Conservation (phyloP, 2,113 vertebrate genomes). For the Menidia beryllina region DNA sequence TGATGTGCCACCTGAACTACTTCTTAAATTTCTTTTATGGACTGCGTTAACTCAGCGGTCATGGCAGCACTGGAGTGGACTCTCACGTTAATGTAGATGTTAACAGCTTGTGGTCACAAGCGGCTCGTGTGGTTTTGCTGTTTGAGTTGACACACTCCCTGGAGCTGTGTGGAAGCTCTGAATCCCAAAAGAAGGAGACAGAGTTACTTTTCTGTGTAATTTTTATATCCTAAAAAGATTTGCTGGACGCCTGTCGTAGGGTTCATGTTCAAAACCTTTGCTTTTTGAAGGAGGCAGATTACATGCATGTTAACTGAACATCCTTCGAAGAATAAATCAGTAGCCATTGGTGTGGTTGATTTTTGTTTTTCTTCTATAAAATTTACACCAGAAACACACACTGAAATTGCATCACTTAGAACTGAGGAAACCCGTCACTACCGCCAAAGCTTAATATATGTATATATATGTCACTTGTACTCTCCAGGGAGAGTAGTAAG, state of each 20-base stretch:
- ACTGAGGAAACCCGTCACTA: not conserved
- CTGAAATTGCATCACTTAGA: not conserved
- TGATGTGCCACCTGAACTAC: constrained; percentile 27
- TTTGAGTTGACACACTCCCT: constrained; percentile 51
- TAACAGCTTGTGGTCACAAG: constrained; percentile 74
- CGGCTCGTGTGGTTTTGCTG: constrained; percentile 71
- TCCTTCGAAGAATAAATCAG: not conserved
- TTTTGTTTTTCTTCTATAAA: not conserved
- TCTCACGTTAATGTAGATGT: constrained; percentile 74
- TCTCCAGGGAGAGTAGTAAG: constrained; percentile 24
- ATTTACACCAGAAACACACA: constrained; percentile 12
- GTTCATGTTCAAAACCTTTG: not conserved
- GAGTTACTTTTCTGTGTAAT: constrained; percentile 3
- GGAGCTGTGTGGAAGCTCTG: constrained; percentile 35
- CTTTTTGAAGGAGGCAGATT: not conserved
- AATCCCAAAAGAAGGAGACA: constrained; percentile 19
- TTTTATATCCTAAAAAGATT: not conserved
- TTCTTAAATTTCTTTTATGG: constrained; percentile 22
- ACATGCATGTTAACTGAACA: constrained; percentile 1
- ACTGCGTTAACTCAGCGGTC: constrained; percentile 17
- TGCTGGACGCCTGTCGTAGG: not conserved
- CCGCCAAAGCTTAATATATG: not conserved
- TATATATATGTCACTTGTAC: constrained; percentile 15
- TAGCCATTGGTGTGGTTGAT: not conserved
- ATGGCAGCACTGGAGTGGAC: constrained; percentile 44